Conservation (phyloP, 2,888 invertebrate species). For the Sarcophaga carnaria region DNA sequence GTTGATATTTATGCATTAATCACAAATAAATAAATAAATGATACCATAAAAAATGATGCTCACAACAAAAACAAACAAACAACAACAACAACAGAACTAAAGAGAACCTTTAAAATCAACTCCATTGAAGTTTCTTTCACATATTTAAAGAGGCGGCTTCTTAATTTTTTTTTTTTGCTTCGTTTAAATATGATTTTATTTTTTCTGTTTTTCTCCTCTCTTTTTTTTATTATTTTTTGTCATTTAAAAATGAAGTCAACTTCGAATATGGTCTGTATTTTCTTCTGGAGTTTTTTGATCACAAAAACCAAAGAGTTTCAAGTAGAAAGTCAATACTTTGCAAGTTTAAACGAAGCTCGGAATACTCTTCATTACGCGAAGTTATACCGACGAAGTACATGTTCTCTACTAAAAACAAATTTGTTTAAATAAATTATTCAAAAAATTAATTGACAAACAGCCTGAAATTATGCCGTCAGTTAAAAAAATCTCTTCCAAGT, state of each 20-base stretch:
- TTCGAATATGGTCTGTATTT: conserved; percentile 60
- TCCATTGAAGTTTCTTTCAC: conserved; percentile 51
- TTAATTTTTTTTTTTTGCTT: conserved; percentile 52
- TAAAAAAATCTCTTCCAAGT: too few species aligned
- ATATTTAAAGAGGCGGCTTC: conserved; percentile 61
- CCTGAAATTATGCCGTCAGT: too few species aligned
- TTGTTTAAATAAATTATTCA: too few species aligned
- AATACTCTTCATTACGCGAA: too few species aligned
- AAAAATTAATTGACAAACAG: too few species aligned
- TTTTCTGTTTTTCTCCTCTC: conserved; percentile 40
- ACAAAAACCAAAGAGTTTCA: too few species aligned
- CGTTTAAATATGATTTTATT: conserved; percentile 56
- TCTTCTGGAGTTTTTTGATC: not conserved
- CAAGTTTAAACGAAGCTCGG: too few species aligned
- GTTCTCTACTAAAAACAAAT: too few species aligned
- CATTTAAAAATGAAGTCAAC: conserved; percentile 61
- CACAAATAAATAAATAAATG: conserved; percentile 66
- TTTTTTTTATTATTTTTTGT: conserved; percentile 59
- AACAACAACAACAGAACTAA: not conserved
- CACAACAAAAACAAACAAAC: too few species aligned
- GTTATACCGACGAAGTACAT: too few species aligned
- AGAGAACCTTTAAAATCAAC: conserved; percentile 21
- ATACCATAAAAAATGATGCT: conserved; percentile 34
- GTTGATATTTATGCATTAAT: conserved; percentile 69
- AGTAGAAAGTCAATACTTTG: too few species aligned